Evolutionary conservation across 2,888 invertebrate species (phyloP).

Genomic region (Drosophila diplacantha): DNA sequence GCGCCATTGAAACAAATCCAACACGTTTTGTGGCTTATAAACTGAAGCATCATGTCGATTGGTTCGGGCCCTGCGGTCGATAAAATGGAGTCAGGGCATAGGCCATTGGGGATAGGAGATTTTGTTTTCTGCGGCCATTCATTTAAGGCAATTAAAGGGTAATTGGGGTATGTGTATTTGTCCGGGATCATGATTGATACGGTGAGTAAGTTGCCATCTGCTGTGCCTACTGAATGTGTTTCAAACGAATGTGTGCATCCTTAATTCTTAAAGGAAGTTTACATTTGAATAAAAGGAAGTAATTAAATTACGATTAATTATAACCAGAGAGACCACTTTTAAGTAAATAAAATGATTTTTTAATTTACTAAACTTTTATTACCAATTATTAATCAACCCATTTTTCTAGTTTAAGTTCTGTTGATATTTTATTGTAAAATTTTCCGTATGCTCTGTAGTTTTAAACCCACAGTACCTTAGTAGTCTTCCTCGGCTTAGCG

Average conservation of each 20-base stretch:
- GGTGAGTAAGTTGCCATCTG: neutral
- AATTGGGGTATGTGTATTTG: slow-evolving; percentile 36
- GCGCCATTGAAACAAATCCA: slow-evolving; percentile 73
- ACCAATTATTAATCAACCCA: too few species aligned
- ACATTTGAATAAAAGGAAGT: neutral
- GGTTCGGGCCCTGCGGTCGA: slow-evolving; percentile 45
- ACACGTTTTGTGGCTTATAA: slow-evolving; percentile 73
- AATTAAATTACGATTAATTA: neutral
- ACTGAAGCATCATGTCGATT: slow-evolving; percentile 66
- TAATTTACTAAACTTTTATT: too few species aligned
- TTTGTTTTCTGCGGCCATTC: slow-evolving; percentile 40
- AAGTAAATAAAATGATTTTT: neutral
- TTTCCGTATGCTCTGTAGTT: neutral
- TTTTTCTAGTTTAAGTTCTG: neutral
- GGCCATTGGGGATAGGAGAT: slow-evolving; percentile 11
- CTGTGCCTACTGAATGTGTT: neutral
- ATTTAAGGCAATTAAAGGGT: slow-evolving; percentile 40
- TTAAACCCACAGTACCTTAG: neutral
- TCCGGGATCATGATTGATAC: slow-evolving; percentile 10
- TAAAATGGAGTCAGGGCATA: slow-evolving; percentile 10
- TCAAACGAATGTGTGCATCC: neutral
- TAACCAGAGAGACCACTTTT: fast-evolving
- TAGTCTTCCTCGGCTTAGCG: neutral
- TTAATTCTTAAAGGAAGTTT: neutral
- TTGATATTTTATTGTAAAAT: neutral